A percentile compares a stretch with the other conserved stretches of the same genome.
Evolutionary conservation across 2,113 vertebrate genomes (phyloP).

Genomic region (Odocoileus hemionus): DNA sequence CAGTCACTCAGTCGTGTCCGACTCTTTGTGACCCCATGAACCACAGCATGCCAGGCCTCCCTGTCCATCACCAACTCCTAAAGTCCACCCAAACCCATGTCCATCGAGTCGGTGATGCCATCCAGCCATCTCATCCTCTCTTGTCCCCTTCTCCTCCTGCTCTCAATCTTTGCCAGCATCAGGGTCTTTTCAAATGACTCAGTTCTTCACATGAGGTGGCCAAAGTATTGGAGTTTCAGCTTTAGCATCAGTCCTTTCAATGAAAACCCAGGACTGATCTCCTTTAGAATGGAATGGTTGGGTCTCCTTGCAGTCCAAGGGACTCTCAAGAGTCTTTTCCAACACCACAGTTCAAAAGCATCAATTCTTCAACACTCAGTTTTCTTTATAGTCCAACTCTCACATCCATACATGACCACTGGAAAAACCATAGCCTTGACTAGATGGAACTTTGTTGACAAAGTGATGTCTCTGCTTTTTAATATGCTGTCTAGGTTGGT

Average conservation of each 20-base stretch:
- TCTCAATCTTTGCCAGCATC: neutral
- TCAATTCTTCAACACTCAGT: neutral
- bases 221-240: neutral
- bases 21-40: neutral
- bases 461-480: neutral
- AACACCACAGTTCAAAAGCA: neutral
- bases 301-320: neutral
- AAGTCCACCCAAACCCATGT: neutral
- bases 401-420: neutral
- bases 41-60: neutral
- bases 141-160: rapidly evolving
- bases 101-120: neutral
- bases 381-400: neutral
- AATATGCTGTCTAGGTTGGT: neutral
- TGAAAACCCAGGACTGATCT: neutral
- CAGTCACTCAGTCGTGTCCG: rapidly evolving
- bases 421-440: neutral
- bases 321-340: neutral
- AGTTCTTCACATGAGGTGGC: neutral
- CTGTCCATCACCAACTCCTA: rapidly evolving
- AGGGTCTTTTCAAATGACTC: neutral
- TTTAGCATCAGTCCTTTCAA: neutral
- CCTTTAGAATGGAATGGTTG: neutral
- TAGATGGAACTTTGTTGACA: neutral
- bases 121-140: neutral